Percentiles rank a stretch among this genome's conserved stretches.
Evolutionary conservation across 2,888 invertebrate species (phyloP).

Genomic region (Caradrina kadenii): DNA sequence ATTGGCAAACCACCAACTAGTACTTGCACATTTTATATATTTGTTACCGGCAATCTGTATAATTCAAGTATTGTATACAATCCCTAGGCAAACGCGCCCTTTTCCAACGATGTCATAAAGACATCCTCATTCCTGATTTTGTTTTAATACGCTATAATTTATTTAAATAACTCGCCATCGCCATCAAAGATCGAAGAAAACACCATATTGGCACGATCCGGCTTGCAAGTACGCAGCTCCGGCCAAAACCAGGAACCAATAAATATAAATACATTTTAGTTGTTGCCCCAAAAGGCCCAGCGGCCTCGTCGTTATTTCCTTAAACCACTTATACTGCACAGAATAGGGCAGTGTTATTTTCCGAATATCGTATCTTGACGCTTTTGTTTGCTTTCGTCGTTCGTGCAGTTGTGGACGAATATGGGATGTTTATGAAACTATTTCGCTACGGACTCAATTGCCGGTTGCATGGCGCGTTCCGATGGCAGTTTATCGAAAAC

Average conservation of each 20-base stretch:
- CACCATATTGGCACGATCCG: conserved; percentile 69
- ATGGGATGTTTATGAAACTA: conserved; percentile 56
- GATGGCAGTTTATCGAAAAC: conserved; percentile 4
- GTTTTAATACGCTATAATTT: conserved; percentile 58
- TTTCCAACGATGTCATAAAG: conserved; percentile 51
- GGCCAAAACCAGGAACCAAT: conserved; percentile 81
- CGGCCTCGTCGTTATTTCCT: conserved; percentile 84
- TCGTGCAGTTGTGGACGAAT: conserved; percentile 47
- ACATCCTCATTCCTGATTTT: conserved; percentile 42
- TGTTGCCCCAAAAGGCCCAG: conserved; percentile 74
- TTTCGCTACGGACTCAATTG: conserved; percentile 35
- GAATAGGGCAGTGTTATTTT: conserved; percentile 55
- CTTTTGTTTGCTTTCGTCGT: conserved; percentile 58
- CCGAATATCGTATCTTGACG: conserved; percentile 54
- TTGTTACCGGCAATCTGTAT: no score
- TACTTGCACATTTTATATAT: conserved; percentile 25
- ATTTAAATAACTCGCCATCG: conserved; percentile 65
- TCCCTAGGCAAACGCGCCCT: no score
- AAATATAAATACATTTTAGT: conserved; percentile 84
- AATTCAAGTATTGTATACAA: no score
- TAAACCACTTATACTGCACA: conserved; percentile 67
- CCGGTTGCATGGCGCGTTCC: conserved; percentile 18
- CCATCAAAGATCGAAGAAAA: conserved; percentile 73
- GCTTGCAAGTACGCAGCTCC: conserved; percentile 69
- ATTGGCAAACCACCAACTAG: conserved; percentile 47